Base-by-base conservation (phyloP, 2,888 invertebrate genomes). In the Deilephila porcellus region DNA sequence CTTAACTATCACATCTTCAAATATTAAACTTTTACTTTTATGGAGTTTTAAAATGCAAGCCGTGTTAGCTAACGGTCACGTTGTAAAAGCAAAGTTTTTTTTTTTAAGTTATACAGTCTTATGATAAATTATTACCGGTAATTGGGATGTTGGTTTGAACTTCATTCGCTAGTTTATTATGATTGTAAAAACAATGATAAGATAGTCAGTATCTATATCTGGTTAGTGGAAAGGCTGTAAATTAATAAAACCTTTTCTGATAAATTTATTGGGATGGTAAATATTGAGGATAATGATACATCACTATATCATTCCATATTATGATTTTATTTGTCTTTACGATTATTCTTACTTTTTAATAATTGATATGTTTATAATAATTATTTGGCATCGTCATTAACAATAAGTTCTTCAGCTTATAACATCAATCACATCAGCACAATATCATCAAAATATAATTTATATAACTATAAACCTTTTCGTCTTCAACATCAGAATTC, bases 1-100 rank as follows among this genome's bases (percentile, higher is more conserved):
- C 93, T 93, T 88, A 86, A 90, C 89, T 90, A 90, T 92, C 86
- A 78, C 85, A 93, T 94, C 93, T 91, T 86, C 81, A 88, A 91
- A 92, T 91, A 91, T 90, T 86, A 89, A 90, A 93, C 91, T 93
- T 91, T 93, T 94, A 93, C 92, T 94, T 93, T 93, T 93, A 91
- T 90, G 85, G 82, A 79, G 85, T 82, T 87, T 93, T 92, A 89
- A 91, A 91, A 91, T 89, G 87, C 89, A 89, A 91, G 86, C 88
- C 85, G 88, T 88, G 93, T 92, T 86, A 87, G 80, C 84, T 88
- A 88, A 90, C 89, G 88, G 89, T 79, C 84, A 82, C 82, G 76
- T 77, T 80, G 83, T 85, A 83, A 82, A 84, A 56, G 74, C 76
- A 71, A 76, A 78, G 74, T 78, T 79, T 82, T 81, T 70, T 75